These are phyloP conservation scores for Perizoma affinitatum DNA, from an alignment of 2,888 invertebrate species.

Conservation along the genomic window DNA sequence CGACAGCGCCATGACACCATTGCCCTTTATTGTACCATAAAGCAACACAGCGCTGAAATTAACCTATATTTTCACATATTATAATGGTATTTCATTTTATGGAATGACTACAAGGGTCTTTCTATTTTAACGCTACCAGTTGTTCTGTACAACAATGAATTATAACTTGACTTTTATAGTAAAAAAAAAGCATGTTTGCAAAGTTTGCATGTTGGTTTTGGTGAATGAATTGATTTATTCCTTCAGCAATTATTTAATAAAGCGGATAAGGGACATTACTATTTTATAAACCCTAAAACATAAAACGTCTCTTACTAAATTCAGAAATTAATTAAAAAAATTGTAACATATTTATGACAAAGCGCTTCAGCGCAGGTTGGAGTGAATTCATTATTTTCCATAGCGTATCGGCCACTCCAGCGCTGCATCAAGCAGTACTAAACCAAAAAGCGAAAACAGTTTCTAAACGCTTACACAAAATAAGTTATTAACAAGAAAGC, in stretches of 20 bases:
- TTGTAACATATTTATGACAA: neutral
- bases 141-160: too few relatives aligned
- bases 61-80: slow-evolving; percentile 7
- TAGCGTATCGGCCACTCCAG: neutral
- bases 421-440: neutral
- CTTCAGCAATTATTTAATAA: too few relatives aligned
- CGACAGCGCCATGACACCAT: slow-evolving; percentile 1
- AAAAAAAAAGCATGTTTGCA: too few relatives aligned
- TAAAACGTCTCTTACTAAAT: too few relatives aligned
- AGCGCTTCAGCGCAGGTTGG: neutral
- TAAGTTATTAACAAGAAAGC: slow-evolving; percentile 21
- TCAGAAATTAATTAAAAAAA: too few relatives aligned
- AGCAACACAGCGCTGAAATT: slow-evolving; percentile 8
- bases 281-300: too few relatives aligned
- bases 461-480: neutral
- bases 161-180: neutral
- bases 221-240: too few relatives aligned
- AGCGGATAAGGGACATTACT: too few relatives aligned
- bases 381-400: neutral
- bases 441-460: neutral
- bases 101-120: neutral
- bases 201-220: too few relatives aligned
- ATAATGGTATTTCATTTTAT: neutral
- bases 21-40: slow-evolving; percentile 15
- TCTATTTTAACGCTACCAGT: neutral